phyloP scores from a whole-genome alignment of 2,113 vertebrate species.

The Nestor notabilis region DNA sequence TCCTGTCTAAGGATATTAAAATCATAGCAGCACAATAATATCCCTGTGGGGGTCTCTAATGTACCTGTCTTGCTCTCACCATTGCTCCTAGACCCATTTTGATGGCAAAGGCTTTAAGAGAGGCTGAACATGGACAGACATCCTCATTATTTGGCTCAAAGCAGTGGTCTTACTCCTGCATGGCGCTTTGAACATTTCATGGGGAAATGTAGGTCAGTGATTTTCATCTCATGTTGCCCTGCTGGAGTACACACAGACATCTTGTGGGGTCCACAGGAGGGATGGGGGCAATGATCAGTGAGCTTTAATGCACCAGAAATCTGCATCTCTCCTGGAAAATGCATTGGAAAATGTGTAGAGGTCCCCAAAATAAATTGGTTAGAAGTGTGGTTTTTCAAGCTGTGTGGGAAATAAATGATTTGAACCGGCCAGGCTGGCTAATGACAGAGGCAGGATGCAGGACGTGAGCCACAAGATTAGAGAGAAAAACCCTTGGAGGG shows the following conservation, averaged over 20 bases:
- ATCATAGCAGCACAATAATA: background rate
- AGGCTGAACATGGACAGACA: background rate
- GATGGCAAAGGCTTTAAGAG: background rate
- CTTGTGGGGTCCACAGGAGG: background rate
- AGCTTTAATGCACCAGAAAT: background rate
- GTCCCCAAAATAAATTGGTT: background rate
- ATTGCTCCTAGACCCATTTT: background rate
- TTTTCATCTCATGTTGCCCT: background rate
- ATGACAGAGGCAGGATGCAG: background rate
- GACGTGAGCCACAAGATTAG: background rate
- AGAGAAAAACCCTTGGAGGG: background rate
- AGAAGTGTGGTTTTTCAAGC: background rate
- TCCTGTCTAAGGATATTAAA: background rate
- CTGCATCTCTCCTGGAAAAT: background rate
- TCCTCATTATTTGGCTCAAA: background rate
- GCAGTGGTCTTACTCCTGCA: background rate
- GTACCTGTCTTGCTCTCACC: background rate
- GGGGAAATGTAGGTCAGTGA: background rate
- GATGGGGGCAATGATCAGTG: background rate
- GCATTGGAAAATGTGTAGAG: background rate
- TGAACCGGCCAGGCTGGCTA: background rate
- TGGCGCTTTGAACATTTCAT: background rate
- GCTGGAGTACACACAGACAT: background rate
- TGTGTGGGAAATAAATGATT: background rate
- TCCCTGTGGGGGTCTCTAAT: background rate